phyloP scores from a whole-genome alignment of 2,113 vertebrate species.

The Monopterus albus region DNA sequence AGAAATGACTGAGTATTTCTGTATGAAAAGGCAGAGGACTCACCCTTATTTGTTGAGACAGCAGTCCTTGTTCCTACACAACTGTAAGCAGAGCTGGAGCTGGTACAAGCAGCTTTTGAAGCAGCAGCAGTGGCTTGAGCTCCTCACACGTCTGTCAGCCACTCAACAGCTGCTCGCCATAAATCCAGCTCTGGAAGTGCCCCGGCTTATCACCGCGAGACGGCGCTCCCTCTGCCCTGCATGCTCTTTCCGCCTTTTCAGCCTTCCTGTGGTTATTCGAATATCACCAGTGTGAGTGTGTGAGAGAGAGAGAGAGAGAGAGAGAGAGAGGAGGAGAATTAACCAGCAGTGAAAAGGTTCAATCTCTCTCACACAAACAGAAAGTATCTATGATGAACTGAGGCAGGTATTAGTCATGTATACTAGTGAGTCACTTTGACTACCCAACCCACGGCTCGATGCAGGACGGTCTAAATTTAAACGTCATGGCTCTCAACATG shows the following conservation, averaged over 20 bases:
- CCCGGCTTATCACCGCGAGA: slow-evolving; percentile 66
- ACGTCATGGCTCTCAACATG: slow-evolving; percentile 52
- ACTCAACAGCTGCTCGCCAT: slow-evolving; percentile 85
- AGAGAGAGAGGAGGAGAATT: slow-evolving; percentile 1
- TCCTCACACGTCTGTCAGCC: slow-evolving; percentile 80
- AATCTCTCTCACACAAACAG: background rate
- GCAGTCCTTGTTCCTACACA: slow-evolving; percentile 46
- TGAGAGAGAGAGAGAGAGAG: slow-evolving; percentile 1
- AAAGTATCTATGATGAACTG: slow-evolving; percentile 26
- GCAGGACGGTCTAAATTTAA: slow-evolving; percentile 59
- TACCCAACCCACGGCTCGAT: slow-evolving; percentile 46
- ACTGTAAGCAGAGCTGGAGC: slow-evolving; percentile 49
- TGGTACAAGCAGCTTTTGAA: slow-evolving; percentile 58
- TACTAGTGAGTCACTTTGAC: slow-evolving; percentile 66
- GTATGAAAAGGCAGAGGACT: slow-evolving; percentile 49
- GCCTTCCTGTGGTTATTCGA: slow-evolving; percentile 41
- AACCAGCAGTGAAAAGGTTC: slow-evolving; percentile 14
- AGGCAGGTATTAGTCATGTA: slow-evolving; percentile 56
- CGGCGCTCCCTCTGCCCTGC: slow-evolving; percentile 62
- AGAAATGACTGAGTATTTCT: background rate
- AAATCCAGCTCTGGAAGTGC: slow-evolving; percentile 77
- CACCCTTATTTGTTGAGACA: slow-evolving; percentile 70
- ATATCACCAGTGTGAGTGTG: slow-evolving; percentile 28
- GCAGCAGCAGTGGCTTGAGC: slow-evolving; percentile 61
- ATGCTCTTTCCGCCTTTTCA: slow-evolving; percentile 8